Conservation (phyloP, 2,888 invertebrate species). For the Ennomos erosarius region DNA sequence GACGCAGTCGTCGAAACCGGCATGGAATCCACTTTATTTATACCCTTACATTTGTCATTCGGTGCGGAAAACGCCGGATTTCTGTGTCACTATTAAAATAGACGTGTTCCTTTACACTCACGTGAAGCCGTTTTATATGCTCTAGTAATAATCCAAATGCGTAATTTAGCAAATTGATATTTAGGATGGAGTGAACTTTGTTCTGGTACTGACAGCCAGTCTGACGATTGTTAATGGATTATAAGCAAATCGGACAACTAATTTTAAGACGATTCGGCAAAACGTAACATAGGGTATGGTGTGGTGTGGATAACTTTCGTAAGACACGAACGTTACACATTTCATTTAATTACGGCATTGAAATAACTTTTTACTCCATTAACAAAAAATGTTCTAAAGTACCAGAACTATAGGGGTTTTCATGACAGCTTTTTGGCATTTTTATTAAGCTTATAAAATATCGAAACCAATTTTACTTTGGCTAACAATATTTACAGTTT, state of each 20-base stretch:
- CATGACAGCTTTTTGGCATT: no score
- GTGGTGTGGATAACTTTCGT: no score
- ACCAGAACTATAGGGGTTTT: no score
- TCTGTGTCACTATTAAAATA: slow-evolving; percentile 66
- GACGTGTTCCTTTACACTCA: slow-evolving; percentile 45
- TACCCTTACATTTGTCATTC: slow-evolving; percentile 65
- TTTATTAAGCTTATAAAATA: neutral
- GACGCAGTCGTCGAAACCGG: slow-evolving; percentile 26
- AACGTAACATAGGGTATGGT: no score
- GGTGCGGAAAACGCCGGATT: slow-evolving; percentile 51
- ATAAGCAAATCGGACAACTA: neutral
- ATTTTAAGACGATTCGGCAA: no score
- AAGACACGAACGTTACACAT: no score
- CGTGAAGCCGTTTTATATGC: slow-evolving; percentile 37
- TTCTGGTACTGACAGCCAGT: neutral
- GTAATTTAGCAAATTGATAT: slow-evolving; percentile 19
- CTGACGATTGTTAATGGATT: no score
- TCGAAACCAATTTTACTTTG: neutral
- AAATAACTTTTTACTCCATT: no score
- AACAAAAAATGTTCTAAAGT: no score
- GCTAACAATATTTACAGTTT: slow-evolving; percentile 10
- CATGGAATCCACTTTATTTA: slow-evolving; percentile 57
- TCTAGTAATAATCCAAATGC: slow-evolving; percentile 32
- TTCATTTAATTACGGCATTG: no score
- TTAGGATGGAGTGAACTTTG: slow-evolving; percentile 7